Percentiles rank a stretch among this genome's conserved stretches.
Conservation (phyloP, 1,140 invertebrate genomes). For the Laupala kohalensis region DNA sequence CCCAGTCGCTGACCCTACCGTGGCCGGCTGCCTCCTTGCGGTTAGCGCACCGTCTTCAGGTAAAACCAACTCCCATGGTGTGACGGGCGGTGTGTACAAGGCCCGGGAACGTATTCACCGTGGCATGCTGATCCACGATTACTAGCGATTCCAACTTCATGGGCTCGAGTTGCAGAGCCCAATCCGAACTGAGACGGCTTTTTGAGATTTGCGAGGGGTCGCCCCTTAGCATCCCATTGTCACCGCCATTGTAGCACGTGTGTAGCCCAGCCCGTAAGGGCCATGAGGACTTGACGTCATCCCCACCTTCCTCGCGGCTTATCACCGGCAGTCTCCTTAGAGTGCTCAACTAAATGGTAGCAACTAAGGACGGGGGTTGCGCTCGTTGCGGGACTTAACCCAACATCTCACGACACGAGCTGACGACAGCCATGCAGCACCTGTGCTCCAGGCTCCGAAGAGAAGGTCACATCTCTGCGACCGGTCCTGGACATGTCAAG, state of each 20-base stretch:
- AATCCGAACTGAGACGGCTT: slow-evolving; percentile 30
- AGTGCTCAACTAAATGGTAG: slow-evolving; percentile 28
- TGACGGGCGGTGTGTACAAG: slow-evolving; percentile 40
- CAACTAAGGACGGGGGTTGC: slow-evolving; percentile 32
- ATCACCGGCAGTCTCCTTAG: slow-evolving; percentile 27
- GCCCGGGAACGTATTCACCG: slow-evolving; percentile 37
- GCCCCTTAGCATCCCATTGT: slow-evolving; percentile 29
- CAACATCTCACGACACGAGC: slow-evolving; percentile 38
- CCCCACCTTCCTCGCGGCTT: slow-evolving; percentile 31
- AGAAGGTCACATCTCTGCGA: slow-evolving; percentile 7
- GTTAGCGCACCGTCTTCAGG: slow-evolving; percentile 26
- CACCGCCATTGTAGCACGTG: slow-evolving; percentile 35
- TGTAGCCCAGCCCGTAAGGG: slow-evolving; percentile 35
- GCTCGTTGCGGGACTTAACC: slow-evolving; percentile 38
- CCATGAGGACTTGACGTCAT: slow-evolving; percentile 39
- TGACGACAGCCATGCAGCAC: slow-evolving; percentile 40
- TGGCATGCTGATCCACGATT: slow-evolving; percentile 32
- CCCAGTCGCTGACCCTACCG: slow-evolving; percentile 27
- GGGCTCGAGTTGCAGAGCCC: slow-evolving; percentile 29
- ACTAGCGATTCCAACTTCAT: slow-evolving; percentile 36
- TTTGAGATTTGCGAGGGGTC: slow-evolving; percentile 28
- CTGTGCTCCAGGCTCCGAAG: slow-evolving; percentile 22
- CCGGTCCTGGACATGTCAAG: slow-evolving; percentile 21
- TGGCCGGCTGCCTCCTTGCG: slow-evolving; percentile 22
- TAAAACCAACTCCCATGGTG: slow-evolving; percentile 28